phyloP scores from a whole-genome alignment of 2,888 invertebrate genomes.

The Abscondita cerata region DNA sequence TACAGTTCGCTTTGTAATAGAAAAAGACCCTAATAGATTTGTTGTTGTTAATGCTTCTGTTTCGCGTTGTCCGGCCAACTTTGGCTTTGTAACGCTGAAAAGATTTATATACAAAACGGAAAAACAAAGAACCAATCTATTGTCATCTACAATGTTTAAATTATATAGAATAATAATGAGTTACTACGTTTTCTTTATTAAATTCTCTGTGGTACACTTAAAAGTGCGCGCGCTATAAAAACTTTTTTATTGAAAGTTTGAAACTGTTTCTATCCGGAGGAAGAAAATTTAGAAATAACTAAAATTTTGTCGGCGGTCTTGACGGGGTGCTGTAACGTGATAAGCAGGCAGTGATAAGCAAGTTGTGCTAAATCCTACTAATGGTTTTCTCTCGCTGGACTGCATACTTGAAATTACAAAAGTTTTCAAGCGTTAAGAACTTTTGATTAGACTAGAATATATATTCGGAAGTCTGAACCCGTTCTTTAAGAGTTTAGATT shows the following conservation, averaged over 20 bases:
- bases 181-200: too few relatives aligned
- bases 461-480: constrained; percentile 31
- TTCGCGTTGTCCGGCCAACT: constrained; percentile 30
- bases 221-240: neutral
- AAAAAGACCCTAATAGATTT: constrained; percentile 36
- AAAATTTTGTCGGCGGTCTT: constrained; percentile 11
- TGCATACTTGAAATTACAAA: constrained; percentile 42
- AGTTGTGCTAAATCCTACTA: constrained; percentile 29
- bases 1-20: constrained; percentile 33
- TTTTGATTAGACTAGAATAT: constrained; percentile 42
- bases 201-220: too few relatives aligned
- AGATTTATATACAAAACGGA: constrained; percentile 31
- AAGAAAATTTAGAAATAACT: neutral
- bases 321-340: constrained; percentile 22
- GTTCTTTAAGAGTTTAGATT: constrained; percentile 23
- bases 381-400: constrained; percentile 36
- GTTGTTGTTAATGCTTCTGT: constrained; percentile 36
- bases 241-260: constrained; percentile 3
- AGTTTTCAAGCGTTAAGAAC: constrained; percentile 41
- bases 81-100: constrained; percentile 31
- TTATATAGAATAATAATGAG: too few relatives aligned
- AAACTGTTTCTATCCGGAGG: constrained; percentile 1
- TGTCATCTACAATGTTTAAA: neutral
- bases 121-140: constrained; percentile 7
- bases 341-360: constrained; percentile 35